Evolutionary conservation across 2,797 vertebrate species (phyloP), one percentile per base, ranked within the genome.

Genomic region (Danionella dracula): DNA sequence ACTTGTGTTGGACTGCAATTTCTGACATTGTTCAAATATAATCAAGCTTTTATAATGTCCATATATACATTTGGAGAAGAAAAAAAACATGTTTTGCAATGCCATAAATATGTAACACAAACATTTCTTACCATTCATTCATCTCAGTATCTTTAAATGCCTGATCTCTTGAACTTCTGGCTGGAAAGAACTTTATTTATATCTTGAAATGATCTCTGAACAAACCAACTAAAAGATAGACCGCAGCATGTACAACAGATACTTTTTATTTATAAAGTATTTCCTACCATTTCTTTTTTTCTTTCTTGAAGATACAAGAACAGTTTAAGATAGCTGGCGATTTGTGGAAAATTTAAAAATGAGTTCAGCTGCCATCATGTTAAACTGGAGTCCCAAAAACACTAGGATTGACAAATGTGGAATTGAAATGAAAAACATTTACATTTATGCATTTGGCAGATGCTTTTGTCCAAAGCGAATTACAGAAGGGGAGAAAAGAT

Each of bases 101-200:
- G n/a, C n/a, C n/a, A n/a, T 54, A 4, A 54, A 37, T 21, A 44
- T 5, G 46, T n/a, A 40, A 54, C 41, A 23, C 1, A 56, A 66
- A 31, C 9, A 21, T 8, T 2, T 12, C n/a, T n/a, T n/a, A n/a
- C n/a, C n/a, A n/a, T n/a, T n/a, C n/a, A n/a, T n/a, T n/a, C n/a
- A n/a, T 68, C 68, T 79, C 70, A 54, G 53, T 69, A 68, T 73
- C 20, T 40, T 71, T 48, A 60, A 70, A 58, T 23, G 63, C 56
- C 68, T 54, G 48, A 58, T 64, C 38, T 56, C 50, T 67, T 59
- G 51, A 74, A 71, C 15, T 55, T 20, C 46, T 45, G 37, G 42
- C 55, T 59, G 23, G 56, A 31, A 69, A 55, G 67, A 62, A 70
- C 64, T 60, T 29, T 62, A 68, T 68, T 64, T 71, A 32, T 53